phyloP scores from a whole-genome alignment of 1,140 invertebrate genomes.

The Brevipalpus yothersi region DNA sequence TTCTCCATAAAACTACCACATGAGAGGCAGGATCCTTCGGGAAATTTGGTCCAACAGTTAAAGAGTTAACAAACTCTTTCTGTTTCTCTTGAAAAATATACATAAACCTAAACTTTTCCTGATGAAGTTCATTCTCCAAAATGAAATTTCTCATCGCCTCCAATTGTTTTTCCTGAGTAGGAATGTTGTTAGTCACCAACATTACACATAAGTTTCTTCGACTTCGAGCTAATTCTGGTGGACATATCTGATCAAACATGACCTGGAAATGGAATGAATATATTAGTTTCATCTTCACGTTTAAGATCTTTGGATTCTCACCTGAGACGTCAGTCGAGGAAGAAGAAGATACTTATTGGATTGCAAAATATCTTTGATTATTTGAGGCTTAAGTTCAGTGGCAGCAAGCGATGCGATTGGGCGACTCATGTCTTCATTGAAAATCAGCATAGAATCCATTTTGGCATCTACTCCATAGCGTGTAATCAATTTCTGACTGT shows the following conservation, averaged over 20 bases:
- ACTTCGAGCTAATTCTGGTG: conserved; percentile 48
- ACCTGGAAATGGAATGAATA: conserved; percentile 21
- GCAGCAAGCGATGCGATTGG: conserved; percentile 63
- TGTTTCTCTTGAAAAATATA: conserved; percentile 66
- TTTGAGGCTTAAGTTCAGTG: conserved; percentile 57
- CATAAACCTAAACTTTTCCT: conserved; percentile 29
- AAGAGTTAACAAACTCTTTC: conserved; percentile 45
- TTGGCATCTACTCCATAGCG: conserved; percentile 41
- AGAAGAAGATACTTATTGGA: conserved; percentile 65
- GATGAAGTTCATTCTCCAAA: conserved; percentile 20
- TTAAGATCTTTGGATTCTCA: conserved; percentile 21
- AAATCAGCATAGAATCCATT: conserved; percentile 60
- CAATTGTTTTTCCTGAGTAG: conserved; percentile 20
- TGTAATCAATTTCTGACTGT: neutral
- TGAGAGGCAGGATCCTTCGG: conserved; percentile 21
- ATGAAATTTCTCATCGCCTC: conserved; percentile 28
- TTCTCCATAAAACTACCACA: conserved; percentile 65
- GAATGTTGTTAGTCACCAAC: conserved; percentile 41
- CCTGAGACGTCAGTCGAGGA: conserved; percentile 72
- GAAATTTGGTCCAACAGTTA: conserved; percentile 29
- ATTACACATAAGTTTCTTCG: conserved; percentile 64
- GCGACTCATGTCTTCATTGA: conserved; percentile 58
- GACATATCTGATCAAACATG: conserved; percentile 60
- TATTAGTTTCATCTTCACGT: no score
- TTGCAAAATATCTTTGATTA: conserved; percentile 61